A percentile compares a stretch with the other conserved stretches of the same genome.
Conservation (phyloP, 2,797 vertebrate genomes). For the Platyrinchus mystaceus region DNA sequence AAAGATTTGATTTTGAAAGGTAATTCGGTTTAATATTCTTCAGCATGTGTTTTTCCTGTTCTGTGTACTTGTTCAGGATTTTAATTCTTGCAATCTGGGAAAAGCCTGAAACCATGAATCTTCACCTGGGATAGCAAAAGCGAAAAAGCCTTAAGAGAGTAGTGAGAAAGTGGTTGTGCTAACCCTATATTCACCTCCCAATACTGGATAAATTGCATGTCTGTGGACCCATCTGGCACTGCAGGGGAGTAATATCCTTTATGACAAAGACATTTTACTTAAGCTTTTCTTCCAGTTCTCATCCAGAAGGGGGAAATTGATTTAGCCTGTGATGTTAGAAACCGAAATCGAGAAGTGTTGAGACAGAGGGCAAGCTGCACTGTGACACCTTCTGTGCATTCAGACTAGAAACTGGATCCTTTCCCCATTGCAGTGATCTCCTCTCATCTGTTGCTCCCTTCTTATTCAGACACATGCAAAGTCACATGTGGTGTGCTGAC, state of each 20-base stretch:
- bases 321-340: slow-evolving; percentile 22
- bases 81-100: not conserved
- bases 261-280: slow-evolving; percentile 45
- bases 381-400: slow-evolving; percentile 14
- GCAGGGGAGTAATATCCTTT: slow-evolving; percentile 37
- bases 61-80: not conserved
- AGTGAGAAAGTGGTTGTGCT: slow-evolving; percentile 46
- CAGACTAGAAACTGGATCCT: slow-evolving; percentile 2
- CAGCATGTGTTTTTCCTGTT: not conserved
- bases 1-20: slow-evolving; percentile 10
- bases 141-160: slow-evolving; percentile 8
- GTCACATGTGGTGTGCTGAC: slow-evolving; percentile 47
- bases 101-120: slow-evolving; percentile 1
- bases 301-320: slow-evolving; percentile 28
- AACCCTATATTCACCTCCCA: slow-evolving; percentile 44
- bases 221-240: not conserved
- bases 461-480: not conserved
- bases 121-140: not conserved
- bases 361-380: not conserved
- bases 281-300: slow-evolving; percentile 20
- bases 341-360: slow-evolving; percentile 8
- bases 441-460: slow-evolving; percentile 29
- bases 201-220: slow-evolving; percentile 36
- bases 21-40: slow-evolving; percentile 8
- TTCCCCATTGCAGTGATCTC: slow-evolving; percentile 23